phyloP scores from a whole-genome alignment of 1,140 invertebrate species.

The Drosophila jambulina region DNA sequence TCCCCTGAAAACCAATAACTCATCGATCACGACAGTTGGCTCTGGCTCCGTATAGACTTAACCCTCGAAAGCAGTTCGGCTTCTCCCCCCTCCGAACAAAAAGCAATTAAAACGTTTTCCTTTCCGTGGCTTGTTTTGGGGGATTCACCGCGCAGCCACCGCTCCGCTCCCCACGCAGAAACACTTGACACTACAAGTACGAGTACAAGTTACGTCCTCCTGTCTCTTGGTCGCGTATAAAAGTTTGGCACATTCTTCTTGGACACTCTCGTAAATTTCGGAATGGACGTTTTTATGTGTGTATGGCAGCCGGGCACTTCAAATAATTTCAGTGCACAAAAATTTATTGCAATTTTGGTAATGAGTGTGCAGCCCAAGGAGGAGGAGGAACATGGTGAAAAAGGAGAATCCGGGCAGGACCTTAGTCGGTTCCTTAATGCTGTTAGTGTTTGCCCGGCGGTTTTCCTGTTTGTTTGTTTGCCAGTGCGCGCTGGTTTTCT shows the following conservation, averaged over 20 bases:
- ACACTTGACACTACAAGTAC: constrained; percentile 50
- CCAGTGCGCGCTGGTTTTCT: constrained; percentile 43
- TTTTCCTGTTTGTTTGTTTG: constrained; percentile 64
- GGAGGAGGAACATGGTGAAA: not conserved
- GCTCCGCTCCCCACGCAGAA: not conserved
- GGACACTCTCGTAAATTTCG: constrained; percentile 71
- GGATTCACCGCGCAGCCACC: not conserved
- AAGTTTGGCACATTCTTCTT: constrained; percentile 68
- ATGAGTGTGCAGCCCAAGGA: constrained; percentile 67
- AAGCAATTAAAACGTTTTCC: constrained; percentile 76
- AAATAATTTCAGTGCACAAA: constrained; percentile 79
- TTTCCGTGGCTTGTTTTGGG: constrained; percentile 37
- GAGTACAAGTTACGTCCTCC: constrained; percentile 43
- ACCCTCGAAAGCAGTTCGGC: constrained; percentile 41
- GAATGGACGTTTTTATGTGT: constrained; percentile 79
- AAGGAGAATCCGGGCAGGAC: constrained; percentile 4
- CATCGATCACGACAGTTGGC: constrained; percentile 54
- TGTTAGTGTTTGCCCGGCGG: constrained; percentile 78
- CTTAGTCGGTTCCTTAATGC: constrained; percentile 55
- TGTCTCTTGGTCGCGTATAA: constrained; percentile 48
- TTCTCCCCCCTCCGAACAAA: constrained; percentile 31
- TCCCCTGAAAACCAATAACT: constrained; percentile 37
- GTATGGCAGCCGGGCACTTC: constrained; percentile 75
- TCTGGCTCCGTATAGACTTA: constrained; percentile 37
- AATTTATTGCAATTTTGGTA: constrained; percentile 83